Evolutionary conservation across 2,888 invertebrate genomes (phyloP).

Genomic region (Rotaria socialis): DNA sequence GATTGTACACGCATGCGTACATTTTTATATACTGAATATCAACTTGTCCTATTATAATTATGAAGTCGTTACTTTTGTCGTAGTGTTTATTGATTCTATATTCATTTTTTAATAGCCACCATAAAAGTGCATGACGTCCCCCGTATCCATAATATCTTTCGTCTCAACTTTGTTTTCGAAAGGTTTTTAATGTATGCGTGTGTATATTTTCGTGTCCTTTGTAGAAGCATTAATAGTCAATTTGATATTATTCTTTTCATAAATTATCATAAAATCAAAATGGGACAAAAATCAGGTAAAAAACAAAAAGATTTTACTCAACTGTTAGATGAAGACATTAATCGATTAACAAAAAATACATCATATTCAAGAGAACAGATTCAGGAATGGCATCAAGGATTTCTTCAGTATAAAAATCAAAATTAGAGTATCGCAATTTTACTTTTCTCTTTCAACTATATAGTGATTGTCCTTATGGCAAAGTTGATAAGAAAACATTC

Average conservation of each 20-base stretch:
- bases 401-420: constrained; percentile 6
- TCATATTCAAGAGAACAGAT: constrained; percentile 8
- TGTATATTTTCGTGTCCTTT: not conserved
- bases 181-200: not conserved
- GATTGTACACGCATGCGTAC: not conserved
- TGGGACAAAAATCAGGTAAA: not conserved
- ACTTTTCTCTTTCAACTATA: not conserved
- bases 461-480: constrained; percentile 45
- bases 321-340: not conserved
- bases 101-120: not conserved
- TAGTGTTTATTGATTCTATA: not conserved
- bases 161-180: not conserved
- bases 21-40: not conserved
- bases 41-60: not conserved
- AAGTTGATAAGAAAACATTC: constrained; percentile 42
- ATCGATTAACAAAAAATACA: constrained; percentile 25
- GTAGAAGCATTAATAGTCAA: not conserved
- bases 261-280: not conserved
- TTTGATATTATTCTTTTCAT: not conserved
- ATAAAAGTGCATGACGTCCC: not conserved
- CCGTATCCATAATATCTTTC: not conserved
- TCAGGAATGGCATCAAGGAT: constrained; percentile 14
- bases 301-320: constrained; percentile 3
- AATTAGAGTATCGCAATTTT: too few relatives aligned
- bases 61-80: not conserved